Evolutionary conservation across 2,888 invertebrate genomes (phyloP), one percentile per base, ranked within the genome.

Genomic region (Agrotis clavis): DNA sequence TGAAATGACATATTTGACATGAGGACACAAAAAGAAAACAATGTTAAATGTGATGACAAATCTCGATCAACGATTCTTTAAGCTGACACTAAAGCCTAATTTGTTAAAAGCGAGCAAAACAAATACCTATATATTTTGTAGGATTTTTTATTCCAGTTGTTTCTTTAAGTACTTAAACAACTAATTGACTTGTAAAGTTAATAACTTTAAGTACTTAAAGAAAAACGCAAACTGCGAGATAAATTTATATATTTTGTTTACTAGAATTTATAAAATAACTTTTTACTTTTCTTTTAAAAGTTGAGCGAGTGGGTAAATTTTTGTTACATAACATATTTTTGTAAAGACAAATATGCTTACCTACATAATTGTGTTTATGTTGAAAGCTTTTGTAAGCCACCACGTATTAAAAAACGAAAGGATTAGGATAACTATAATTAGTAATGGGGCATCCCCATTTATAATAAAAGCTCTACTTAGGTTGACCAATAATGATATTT

Each of bases 111-210:
- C 25, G 53, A 13, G 18, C 41, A 56, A 61, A 61, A 64, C 35
- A 64, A 65, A 65, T 14, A 21, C 18, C 4, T 13, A 25, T 21
- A 50, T 61, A 14, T 64, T 64, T 51, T 50, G 9, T 54, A 41
- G 41, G 41, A 41, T 11, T 41, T 41, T 63, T 66, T 51, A 48
- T 48, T 66, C 30, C 11, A 54, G 13, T 59, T 64, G 30, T 62
- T 70, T 62, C 51, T 59, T 30, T 79, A 56, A 19, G 54, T 61
- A 59, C 51, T 14, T 57, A 18, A n/a, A 21, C 14, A 60, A 62
- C 53, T 79, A 66, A 77, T 74, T 56, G 56, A 61, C 74, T 73
- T 67, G 60, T 60, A 51, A 60, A 67, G 53, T 63, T 54, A 47
- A 19, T 18, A 47, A 4, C n/a, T 64, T 53, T n/a, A 68, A 76